phyloP scores from a whole-genome alignment of 2,888 invertebrate genomes.

The Philopedon plagiatum region DNA sequence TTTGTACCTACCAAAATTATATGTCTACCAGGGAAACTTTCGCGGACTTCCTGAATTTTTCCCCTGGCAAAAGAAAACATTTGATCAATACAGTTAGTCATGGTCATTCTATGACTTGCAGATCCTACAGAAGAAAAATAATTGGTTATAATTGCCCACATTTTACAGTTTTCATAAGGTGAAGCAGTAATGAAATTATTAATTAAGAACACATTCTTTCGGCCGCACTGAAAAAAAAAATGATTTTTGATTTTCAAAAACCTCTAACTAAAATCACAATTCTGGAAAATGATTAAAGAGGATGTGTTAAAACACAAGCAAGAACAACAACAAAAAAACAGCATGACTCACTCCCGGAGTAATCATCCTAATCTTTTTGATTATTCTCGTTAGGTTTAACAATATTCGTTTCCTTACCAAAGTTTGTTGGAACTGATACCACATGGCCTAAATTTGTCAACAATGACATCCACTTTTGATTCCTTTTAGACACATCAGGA shows the following conservation, averaged over 20 bases:
- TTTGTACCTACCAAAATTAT: constrained; percentile 73
- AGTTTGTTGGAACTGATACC: constrained; percentile 74
- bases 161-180: background rate
- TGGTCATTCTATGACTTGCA: constrained; percentile 67
- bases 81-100: constrained; percentile 74
- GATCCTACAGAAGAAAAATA: constrained; percentile 53
- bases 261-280: too few relatives aligned
- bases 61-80: constrained; percentile 77
- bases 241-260: too few relatives aligned
- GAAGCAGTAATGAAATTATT: too few relatives aligned
- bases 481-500: constrained; percentile 71
- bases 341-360: too few relatives aligned
- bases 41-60: constrained; percentile 80
- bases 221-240: too few relatives aligned
- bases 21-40: constrained; percentile 77
- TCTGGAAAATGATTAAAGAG: too few relatives aligned
- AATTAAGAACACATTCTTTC: too few relatives aligned
- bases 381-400: constrained; percentile 43
- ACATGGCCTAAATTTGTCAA: constrained; percentile 79
- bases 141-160: background rate
- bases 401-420: constrained; percentile 64
- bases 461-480: constrained; percentile 80
- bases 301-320: too few relatives aligned
- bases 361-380: too few relatives aligned
- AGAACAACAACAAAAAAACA: too few relatives aligned